Conservation (phyloP, 2,797 vertebrate species). For the Pseudomugil tenellus region DNA sequence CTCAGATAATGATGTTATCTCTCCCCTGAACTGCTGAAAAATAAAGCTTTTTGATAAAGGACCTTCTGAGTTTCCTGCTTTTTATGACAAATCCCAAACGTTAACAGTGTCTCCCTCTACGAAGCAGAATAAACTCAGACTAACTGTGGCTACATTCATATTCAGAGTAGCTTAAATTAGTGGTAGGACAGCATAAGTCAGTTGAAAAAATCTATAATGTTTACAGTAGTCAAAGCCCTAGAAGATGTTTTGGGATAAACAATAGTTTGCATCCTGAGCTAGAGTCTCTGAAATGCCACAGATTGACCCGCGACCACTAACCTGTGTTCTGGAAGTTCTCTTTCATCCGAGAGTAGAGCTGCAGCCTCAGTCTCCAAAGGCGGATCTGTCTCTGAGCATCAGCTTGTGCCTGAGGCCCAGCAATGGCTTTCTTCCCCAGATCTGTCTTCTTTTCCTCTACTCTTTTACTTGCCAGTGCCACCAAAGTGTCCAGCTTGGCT, state of each 20-base stretch:
- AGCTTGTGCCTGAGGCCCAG: constrained; percentile 68
- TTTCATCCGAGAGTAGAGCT: constrained; percentile 83
- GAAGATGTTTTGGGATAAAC: background rate
- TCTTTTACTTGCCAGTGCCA: constrained; percentile 68
- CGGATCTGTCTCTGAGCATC: constrained; percentile 72
- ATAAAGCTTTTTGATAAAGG: background rate
- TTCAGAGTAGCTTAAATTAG: background rate
- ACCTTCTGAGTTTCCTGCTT: background rate
- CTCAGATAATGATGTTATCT: background rate
- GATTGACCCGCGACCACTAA: constrained; percentile 47
- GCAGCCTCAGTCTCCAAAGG: constrained; percentile 79
- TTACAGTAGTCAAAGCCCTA: background rate
- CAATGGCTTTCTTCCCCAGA: constrained; percentile 53
- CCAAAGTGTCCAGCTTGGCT: constrained; percentile 78
- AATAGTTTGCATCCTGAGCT: no score
- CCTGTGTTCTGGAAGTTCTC: constrained; percentile 80
- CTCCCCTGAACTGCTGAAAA: background rate
- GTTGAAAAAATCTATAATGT: background rate
- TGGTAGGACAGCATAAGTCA: background rate
- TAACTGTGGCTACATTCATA: background rate
- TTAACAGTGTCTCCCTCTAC: background rate
- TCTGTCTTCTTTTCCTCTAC: constrained; percentile 74
- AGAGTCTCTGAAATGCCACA: constrained; percentile 7
- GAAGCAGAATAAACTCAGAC: background rate
- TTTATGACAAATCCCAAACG: background rate